Base-by-base conservation (phyloP, 35 echinoderm and acorn worm genomes). In the Diadema setosum region DNA sequence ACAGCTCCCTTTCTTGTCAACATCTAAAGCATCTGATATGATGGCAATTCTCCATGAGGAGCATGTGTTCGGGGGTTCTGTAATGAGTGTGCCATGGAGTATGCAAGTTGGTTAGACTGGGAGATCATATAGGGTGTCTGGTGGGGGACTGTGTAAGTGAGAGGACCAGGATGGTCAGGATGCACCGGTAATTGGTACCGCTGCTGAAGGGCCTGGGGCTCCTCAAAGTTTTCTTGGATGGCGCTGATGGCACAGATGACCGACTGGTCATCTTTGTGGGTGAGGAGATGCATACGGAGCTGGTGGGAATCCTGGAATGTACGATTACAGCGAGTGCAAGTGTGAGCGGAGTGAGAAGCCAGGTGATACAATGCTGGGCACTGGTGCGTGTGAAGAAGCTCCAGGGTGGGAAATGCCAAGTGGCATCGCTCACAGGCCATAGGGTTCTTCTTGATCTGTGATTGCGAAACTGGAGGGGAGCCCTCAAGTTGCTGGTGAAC, bases 301-400 rank as follows among this genome's bases (percentile, higher is more conserved):
- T 78, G 73, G 37, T 78, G 73, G 25, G 73, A 44, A 41, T 78
- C 73, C 25, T 78, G 73, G 73, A 78, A 78, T 78, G 73, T 78
- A 24, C 73, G 73, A 36, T 78, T 44, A 20, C 73, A 78, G 33
- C 73, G 73, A 44, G 29, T 78, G 21, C 73, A 78, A 21, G 36
- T 17, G 20, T n/a, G 21, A 18, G 69, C 23, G 33, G 21, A 20
- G 18, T 37, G 32, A 40, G 32, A 76, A 60, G 63, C 30, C 63
- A 67, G 17, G 20, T 67, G 63, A 67, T 67, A 67, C 21, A 67
- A 34, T 67, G 63, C 63, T 67, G 63, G 63, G 35, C 73, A 78
- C 20, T 78, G 73, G 20, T 78, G 73, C 24, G 73, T 42, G n/a
- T 78, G 73, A 44, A 78, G 73, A 18, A 17, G 39, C 23, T 78